Percentiles rank a stretch among this genome's conserved stretches.
phyloP scores from a whole-genome alignment of 2,888 invertebrate species.

The Arge pagana region DNA sequence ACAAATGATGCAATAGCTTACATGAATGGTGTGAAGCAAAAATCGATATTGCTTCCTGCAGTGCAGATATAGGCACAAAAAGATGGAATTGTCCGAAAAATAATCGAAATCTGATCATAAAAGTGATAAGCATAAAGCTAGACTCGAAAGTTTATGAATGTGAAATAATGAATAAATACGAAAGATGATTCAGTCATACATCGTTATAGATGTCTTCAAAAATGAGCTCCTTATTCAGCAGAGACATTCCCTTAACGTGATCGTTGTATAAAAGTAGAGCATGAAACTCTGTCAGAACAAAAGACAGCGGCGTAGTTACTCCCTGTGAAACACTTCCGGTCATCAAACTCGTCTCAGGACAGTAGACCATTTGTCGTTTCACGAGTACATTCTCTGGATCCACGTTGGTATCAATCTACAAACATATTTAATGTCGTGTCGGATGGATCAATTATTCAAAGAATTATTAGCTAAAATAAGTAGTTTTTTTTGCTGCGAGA shows the following conservation, averaged over 20 bases:
- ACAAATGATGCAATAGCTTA: too few relatives aligned
- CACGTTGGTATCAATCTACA: constrained; percentile 47
- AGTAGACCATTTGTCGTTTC: constrained; percentile 50
- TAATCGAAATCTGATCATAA: too few relatives aligned
- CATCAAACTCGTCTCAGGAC: constrained; percentile 51
- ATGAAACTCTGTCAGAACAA: constrained; percentile 90
- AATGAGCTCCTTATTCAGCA: constrained; percentile 83
- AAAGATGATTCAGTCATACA: constrained; percentile 35
- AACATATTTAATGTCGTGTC: too few relatives aligned
- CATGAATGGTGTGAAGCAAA: too few relatives aligned
- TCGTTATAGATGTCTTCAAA: constrained; percentile 85
- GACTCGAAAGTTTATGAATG: too few relatives aligned
- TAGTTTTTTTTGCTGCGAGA: not conserved
- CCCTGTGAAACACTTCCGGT: constrained; percentile 39
- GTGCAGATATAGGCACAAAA: too few relatives aligned
- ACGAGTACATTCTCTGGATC: constrained; percentile 53
- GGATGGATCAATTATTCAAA: constrained; percentile 54
- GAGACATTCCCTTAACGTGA: constrained; percentile 81
- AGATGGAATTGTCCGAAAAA: not conserved
- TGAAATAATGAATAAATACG: not conserved
- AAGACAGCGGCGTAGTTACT: constrained; percentile 66
- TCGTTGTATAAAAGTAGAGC: constrained; percentile 82
- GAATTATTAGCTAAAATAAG: constrained; percentile 2
- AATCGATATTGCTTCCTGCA: too few relatives aligned
- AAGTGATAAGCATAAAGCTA: too few relatives aligned